phyloP scores from a whole-genome alignment of 2,113 vertebrate genomes.

The Casuarius casuarius region DNA sequence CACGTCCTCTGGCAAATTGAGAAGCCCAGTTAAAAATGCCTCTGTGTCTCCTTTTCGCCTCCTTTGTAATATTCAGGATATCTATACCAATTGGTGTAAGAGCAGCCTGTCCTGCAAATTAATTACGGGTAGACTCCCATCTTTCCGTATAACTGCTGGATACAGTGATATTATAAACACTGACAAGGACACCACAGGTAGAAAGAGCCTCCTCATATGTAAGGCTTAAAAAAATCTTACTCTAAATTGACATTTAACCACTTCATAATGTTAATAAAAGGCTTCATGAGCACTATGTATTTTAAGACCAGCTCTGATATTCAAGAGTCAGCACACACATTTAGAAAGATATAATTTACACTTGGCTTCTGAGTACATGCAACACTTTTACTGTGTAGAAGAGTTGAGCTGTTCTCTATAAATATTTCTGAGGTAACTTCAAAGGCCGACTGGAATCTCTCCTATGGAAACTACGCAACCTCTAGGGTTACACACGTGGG shows the following conservation, averaged over 20 bases:
- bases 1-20: not conserved
- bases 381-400: not conserved
- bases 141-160: not conserved
- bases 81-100: not conserved
- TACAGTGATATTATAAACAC: conserved; percentile 2
- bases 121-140: not conserved
- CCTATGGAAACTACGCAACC: not conserved
- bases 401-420: conserved; percentile 5
- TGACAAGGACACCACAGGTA: conserved; percentile 1
- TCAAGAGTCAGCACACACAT: not conserved
- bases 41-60: not conserved
- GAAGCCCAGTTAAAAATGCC: not conserved
- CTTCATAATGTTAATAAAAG: conserved; percentile 7
- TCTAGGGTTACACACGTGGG: conserved; percentile 23
- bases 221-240: conserved; percentile 14
- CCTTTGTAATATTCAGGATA: not conserved
- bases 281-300: not conserved
- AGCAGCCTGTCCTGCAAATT: not conserved
- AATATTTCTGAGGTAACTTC: conserved; percentile 55
- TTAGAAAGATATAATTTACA: conserved; percentile 13
- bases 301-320: conserved; percentile 23
- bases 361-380: not conserved
- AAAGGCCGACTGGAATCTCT: conserved; percentile 52
- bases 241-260: conserved; percentile 25
- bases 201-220: not conserved